These are phyloP conservation scores for Nerophis lumbriciformis DNA, from an alignment of 2,113 vertebrate genomes.

Conservation along the genomic window DNA sequence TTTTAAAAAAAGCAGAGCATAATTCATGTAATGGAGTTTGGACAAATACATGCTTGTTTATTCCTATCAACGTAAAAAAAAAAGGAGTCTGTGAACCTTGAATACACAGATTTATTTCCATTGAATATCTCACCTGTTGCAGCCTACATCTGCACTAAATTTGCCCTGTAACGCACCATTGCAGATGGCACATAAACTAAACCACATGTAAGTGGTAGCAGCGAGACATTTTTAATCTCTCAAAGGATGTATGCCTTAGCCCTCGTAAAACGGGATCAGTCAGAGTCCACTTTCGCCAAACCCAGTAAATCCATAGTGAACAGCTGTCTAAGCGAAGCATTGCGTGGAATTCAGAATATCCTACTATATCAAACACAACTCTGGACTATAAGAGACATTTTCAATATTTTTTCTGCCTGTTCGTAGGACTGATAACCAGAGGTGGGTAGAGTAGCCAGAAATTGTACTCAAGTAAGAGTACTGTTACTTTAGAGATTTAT, in stretches of 20 bases:
- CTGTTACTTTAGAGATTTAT: too few species aligned
- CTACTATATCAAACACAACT: not conserved
- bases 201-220: slow-evolving; percentile 8
- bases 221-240: slow-evolving; percentile 13
- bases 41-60: not conserved
- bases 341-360: slow-evolving; percentile 21
- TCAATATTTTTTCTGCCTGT: slow-evolving; percentile 1
- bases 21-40: not conserved
- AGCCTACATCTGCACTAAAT: slow-evolving; percentile 33
- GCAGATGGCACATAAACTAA: slow-evolving; percentile 4
- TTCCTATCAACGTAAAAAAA: not conserved
- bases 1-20: not conserved
- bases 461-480: too few species aligned
- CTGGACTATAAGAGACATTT: too few species aligned
- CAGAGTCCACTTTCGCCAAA: slow-evolving; percentile 13
- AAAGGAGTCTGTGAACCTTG: slow-evolving; percentile 9
- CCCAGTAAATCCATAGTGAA: slow-evolving; percentile 15
- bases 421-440: slow-evolving; percentile 4
- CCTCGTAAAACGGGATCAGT: slow-evolving; percentile 11
- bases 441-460: too few species aligned
- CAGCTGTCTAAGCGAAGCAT: slow-evolving; percentile 23
- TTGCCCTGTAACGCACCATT: slow-evolving; percentile 1
- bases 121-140: slow-evolving; percentile 5
- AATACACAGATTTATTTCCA: slow-evolving; percentile 7
- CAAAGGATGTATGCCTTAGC: slow-evolving; percentile 20